These are phyloP conservation scores for Phrynosoma platyrhinos DNA, from an alignment of 2,113 vertebrate species.

Conservation along the genomic window DNA sequence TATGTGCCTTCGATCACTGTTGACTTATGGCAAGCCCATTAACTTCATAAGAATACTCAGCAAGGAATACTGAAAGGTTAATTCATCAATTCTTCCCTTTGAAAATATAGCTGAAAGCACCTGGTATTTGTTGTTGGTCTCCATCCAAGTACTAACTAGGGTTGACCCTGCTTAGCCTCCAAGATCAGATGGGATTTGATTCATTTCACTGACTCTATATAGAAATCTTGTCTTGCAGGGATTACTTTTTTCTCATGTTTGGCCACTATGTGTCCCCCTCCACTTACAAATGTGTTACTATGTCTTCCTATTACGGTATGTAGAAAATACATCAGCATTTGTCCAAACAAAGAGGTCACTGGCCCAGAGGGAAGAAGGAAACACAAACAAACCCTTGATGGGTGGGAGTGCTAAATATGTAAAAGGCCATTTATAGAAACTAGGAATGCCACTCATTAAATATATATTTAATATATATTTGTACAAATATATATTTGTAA, in stretches of 20 bases:
- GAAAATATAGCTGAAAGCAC: too few relatives aligned
- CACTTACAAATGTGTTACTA: background rate
- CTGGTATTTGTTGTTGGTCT: too few relatives aligned
- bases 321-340: background rate
- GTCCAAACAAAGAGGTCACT: background rate
- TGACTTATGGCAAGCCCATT: too few relatives aligned
- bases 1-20: too few relatives aligned
- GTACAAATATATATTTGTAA: background rate
- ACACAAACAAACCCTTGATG: background rate
- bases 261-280: constrained; percentile 36
- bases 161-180: too few relatives aligned
- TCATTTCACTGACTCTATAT: too few relatives aligned
- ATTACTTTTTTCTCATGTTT: background rate
- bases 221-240: background rate
- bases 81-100: too few relatives aligned
- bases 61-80: too few relatives aligned
- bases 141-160: too few relatives aligned
- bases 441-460: background rate
- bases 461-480: too few relatives aligned
- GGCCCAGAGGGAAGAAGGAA: background rate
- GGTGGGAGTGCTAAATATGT: background rate
- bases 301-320: background rate
- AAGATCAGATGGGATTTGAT: too few relatives aligned
- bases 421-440: background rate
- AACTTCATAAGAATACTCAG: too few relatives aligned